Conservation (phyloP, 2,888 invertebrate species). For the Platypus cylindrus region DNA sequence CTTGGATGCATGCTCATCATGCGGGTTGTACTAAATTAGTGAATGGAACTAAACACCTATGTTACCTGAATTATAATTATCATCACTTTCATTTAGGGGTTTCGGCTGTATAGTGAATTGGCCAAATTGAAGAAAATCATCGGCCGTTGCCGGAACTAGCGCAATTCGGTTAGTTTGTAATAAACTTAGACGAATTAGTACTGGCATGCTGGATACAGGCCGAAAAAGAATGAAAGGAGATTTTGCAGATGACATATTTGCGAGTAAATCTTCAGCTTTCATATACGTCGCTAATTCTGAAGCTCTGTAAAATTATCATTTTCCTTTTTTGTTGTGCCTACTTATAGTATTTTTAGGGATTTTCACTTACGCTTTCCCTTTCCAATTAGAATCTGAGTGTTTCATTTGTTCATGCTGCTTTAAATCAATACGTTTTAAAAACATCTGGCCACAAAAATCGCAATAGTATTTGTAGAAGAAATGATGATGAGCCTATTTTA, state of each 20-base stretch:
- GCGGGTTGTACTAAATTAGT: too few relatives aligned
- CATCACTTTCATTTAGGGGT: too few relatives aligned
- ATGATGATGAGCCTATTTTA: constrained; percentile 39
- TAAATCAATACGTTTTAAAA: constrained; percentile 40
- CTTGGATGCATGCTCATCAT: too few relatives aligned
- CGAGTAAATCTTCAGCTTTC: too few relatives aligned
- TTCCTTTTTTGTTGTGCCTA: too few relatives aligned
- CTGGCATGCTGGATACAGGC: constrained; percentile 52
- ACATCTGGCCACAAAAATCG: constrained; percentile 41
- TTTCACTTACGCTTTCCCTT: too few relatives aligned
- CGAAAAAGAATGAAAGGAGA: constrained; percentile 59
- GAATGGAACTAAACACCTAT: too few relatives aligned
- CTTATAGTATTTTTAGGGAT: too few relatives aligned
- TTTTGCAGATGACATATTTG: constrained; percentile 48
- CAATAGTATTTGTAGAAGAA: constrained; percentile 41
- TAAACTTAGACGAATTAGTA: constrained; percentile 48
- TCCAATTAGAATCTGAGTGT: too few relatives aligned
- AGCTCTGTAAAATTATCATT: too few relatives aligned
- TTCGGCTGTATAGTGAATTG: constrained; percentile 40
- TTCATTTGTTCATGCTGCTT: constrained; percentile 45
- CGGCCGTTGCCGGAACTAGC: constrained; percentile 59
- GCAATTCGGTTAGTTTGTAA: constrained; percentile 39
- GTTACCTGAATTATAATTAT: too few relatives aligned
- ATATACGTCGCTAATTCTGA: too few relatives aligned
- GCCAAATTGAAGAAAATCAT: constrained; percentile 52